These are phyloP conservation scores for Cryptocephalus moraei DNA, from an alignment of 2,888 invertebrate species.

Conservation along the genomic window DNA sequence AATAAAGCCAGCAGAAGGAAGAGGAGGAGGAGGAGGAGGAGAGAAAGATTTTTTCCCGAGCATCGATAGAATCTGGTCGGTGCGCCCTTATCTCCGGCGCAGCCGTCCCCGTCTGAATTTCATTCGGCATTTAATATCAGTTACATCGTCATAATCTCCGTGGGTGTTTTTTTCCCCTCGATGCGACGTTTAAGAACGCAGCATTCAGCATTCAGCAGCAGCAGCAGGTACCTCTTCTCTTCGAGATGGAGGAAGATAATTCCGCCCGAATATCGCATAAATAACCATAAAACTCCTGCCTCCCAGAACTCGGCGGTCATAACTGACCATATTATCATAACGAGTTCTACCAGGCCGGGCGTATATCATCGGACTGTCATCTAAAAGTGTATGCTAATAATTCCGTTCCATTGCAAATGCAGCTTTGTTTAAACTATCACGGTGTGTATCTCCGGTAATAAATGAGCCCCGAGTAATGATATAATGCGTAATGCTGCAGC, in stretches of 20 bases:
- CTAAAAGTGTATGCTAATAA: conserved; percentile 40
- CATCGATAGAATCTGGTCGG: too few species aligned
- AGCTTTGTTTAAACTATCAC: conserved; percentile 34
- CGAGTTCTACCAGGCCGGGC: conserved; percentile 36
- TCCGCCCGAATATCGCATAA: conserved; percentile 31
- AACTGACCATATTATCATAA: conserved; percentile 37
- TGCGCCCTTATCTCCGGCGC: too few species aligned
- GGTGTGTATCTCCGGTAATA: conserved; percentile 25
- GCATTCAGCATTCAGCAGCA: conserved; percentile 7
- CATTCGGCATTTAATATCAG: conserved; percentile 9
- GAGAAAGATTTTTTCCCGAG: too few species aligned
- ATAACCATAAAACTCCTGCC: conserved; percentile 34
- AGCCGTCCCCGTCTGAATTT: conserved; percentile 2
- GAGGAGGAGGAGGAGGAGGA: too few species aligned
- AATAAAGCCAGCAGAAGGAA: too few species aligned
- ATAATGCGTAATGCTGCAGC: conserved; percentile 28
- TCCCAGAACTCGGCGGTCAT: conserved; percentile 30
- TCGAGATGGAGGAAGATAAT: conserved; percentile 17
- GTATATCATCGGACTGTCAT: conserved; percentile 41
- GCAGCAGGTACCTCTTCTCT: conserved; percentile 4
- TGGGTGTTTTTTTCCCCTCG: conserved; percentile 14
- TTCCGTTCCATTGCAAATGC: conserved; percentile 36
- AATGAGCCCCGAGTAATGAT: conserved; percentile 26
- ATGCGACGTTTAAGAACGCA: conserved; percentile 5
- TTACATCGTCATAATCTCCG: conserved; percentile 16